Conservation (phyloP, 2,888 invertebrate genomes). For the Melinopterus prodromus region DNA sequence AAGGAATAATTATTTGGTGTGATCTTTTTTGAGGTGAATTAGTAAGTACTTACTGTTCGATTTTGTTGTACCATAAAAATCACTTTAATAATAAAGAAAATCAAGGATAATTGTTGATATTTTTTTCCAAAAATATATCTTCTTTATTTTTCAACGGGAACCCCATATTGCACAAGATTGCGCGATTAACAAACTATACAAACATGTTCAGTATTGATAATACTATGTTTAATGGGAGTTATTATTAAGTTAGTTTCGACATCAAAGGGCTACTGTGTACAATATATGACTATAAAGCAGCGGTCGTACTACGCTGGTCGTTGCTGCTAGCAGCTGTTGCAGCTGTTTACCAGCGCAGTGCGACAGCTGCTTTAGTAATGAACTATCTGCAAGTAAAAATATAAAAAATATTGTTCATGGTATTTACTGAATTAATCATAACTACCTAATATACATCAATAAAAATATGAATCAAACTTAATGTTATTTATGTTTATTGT, state of each 20-base stretch:
- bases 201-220: not conserved
- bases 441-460: not conserved
- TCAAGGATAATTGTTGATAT: not conserved
- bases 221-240: not conserved
- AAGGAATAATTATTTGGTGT: no score
- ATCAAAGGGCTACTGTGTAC: not conserved
- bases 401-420: not conserved
- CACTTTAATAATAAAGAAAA: no score
- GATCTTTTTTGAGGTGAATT: no score
- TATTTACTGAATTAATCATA: not conserved
- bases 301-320: no score
- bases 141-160: not conserved
- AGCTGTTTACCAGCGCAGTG: no score
- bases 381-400: not conserved
- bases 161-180: not conserved
- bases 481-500: constrained; percentile 49
- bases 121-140: not conserved
- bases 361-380: not conserved
- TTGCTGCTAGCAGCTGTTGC: no score
- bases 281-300: no score
- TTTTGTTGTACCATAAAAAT: no score
- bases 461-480: not conserved
- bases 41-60: no score
- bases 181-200: not conserved
- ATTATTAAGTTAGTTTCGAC: not conserved